These are phyloP conservation scores for Onthophagus sagittarius DNA, from an alignment of 2,888 invertebrate genomes.

Conservation along the genomic window DNA sequence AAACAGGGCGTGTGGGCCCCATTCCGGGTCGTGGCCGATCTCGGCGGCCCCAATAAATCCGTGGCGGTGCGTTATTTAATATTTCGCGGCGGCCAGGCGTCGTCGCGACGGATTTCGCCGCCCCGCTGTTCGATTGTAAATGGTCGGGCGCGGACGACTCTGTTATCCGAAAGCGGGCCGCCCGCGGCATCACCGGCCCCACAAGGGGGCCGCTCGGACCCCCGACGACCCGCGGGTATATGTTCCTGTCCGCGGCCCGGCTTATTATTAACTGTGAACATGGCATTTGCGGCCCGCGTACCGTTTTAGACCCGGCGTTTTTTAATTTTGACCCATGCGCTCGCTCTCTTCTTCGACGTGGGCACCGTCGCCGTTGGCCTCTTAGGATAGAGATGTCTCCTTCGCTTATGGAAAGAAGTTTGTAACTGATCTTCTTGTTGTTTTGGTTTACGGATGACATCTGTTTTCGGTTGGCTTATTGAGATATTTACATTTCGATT, in stretches of 20 bases:
- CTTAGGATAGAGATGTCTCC: background rate
- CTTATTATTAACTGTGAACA: constrained; percentile 37
- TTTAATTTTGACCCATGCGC: background rate
- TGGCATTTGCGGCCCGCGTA: constrained; percentile 18
- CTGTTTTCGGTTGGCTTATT: background rate
- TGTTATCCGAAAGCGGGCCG: constrained; percentile 29
- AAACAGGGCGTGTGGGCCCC: background rate
- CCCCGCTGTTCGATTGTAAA: constrained; percentile 31
- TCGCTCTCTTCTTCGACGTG: background rate
- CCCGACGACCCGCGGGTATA: constrained; percentile 27
- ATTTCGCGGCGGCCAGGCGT: constrained; percentile 25
- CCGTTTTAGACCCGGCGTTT: background rate
- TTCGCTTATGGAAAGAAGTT: background rate
- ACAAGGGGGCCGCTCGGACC: constrained; percentile 20
- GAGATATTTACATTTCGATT: background rate
- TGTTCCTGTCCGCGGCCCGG: constrained; percentile 34
- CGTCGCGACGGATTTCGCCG: constrained; percentile 26
- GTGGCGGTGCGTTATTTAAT: constrained; percentile 2
- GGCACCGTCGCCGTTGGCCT: background rate
- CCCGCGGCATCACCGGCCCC: constrained; percentile 22
- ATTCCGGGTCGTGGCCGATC: background rate
- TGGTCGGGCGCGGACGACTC: constrained; percentile 30
- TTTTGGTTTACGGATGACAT: background rate
- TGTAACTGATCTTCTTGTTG: background rate
- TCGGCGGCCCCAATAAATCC: background rate